A percentile compares a stretch with the other conserved stretches of the same genome.
phyloP scores from a whole-genome alignment of 2,888 invertebrate species.

The Synanthedon tipuliformis region DNA sequence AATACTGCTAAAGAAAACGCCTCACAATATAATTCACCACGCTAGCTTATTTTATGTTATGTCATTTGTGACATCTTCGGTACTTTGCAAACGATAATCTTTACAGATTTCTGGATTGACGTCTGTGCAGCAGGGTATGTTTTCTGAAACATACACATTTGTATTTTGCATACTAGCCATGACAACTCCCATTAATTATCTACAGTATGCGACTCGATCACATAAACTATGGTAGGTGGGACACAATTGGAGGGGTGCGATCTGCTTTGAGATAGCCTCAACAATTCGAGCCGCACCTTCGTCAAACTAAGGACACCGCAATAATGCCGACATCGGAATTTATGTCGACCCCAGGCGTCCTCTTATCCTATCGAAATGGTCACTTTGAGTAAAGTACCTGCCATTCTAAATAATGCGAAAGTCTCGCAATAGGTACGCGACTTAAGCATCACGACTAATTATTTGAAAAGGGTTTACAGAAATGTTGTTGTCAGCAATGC shows the following conservation, averaged over 20 bases:
- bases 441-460: constrained; percentile 16
- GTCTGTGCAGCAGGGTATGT: too few relatives aligned
- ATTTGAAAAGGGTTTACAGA: constrained; percentile 2
- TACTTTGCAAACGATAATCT: too few relatives aligned
- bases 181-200: too few relatives aligned
- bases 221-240: constrained; percentile 32
- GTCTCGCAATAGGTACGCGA: constrained; percentile 12
- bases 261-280: constrained; percentile 43
- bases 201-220: constrained; percentile 15
- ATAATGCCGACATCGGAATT: constrained; percentile 54
- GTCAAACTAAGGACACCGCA: constrained; percentile 55
- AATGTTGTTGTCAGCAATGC: neutral
- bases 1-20: too few relatives aligned
- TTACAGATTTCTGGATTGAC: too few relatives aligned
- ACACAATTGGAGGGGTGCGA: constrained; percentile 34
- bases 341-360: constrained; percentile 49
- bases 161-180: too few relatives aligned
- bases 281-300: constrained; percentile 53
- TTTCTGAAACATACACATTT: too few relatives aligned
- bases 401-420: constrained; percentile 35
- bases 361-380: constrained; percentile 42
- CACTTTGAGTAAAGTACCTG: constrained; percentile 51
- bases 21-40: too few relatives aligned
- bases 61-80: too few relatives aligned
- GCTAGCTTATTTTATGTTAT: too few relatives aligned